Percentiles rank a stretch among this genome's conserved stretches.
Conservation (phyloP, 1,140 invertebrate species). For the Drosophila melanica region DNA sequence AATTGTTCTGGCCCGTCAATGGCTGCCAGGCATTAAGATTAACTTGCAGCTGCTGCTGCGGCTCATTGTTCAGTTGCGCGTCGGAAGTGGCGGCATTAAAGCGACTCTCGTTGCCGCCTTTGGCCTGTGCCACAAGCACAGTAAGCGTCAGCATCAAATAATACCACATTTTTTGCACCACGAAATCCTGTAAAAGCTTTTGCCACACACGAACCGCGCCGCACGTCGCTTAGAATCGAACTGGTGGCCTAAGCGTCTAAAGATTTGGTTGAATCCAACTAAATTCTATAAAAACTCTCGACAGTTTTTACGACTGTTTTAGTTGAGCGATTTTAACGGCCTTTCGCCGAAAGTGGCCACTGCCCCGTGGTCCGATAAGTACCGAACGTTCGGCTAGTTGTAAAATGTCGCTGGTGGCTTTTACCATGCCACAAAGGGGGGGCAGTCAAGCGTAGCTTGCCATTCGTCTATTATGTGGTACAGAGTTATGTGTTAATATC, state of each 20-base stretch:
- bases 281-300: slow-evolving; percentile 59
- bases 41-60: slow-evolving; percentile 48
- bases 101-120: slow-evolving; percentile 39
- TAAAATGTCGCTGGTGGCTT: slow-evolving; percentile 26
- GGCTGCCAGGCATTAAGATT: slow-evolving; percentile 71
- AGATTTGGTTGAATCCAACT: slow-evolving; percentile 46
- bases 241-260: slow-evolving; percentile 31
- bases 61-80: slow-evolving; percentile 11
- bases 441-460: slow-evolving; percentile 27
- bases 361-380: slow-evolving; percentile 23
- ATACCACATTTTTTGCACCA: slow-evolving; percentile 46
- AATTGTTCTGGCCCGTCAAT: slow-evolving; percentile 69
- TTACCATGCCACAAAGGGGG: slow-evolving; percentile 23
- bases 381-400: slow-evolving; percentile 19
- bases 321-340: slow-evolving; percentile 70
- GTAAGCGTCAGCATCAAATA: slow-evolving; percentile 46
- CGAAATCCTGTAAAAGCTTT: neutral
- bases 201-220: slow-evolving; percentile 45
- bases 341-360: slow-evolving; percentile 73
- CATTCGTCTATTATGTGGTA: slow-evolving; percentile 35
- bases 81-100: slow-evolving; percentile 69
- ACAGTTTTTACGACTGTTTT: slow-evolving; percentile 76
- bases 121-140: slow-evolving; percentile 35
- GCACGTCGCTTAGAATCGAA: slow-evolving; percentile 67
- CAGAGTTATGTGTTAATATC: slow-evolving; percentile 3